Conservation (phyloP, 2,888 invertebrate genomes). For the Cryptocephalus primarius region DNA sequence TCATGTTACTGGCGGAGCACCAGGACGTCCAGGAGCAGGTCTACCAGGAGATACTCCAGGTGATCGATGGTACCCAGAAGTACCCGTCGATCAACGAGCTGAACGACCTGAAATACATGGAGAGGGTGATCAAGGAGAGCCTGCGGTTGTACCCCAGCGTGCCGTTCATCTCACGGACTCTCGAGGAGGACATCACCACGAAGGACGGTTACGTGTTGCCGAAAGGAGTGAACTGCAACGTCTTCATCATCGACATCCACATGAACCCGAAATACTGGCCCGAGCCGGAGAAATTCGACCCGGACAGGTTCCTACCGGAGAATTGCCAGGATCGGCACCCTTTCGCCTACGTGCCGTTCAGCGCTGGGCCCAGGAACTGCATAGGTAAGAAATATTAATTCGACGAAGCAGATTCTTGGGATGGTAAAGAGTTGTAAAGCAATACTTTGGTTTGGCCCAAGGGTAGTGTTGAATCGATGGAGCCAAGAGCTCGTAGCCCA, state of each 20-base stretch:
- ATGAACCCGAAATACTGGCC: slow-evolving; percentile 51
- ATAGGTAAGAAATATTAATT: slow-evolving; percentile 39
- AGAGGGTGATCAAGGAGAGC: slow-evolving; percentile 32
- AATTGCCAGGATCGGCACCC: slow-evolving; percentile 45
- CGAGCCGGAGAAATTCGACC: slow-evolving; percentile 55
- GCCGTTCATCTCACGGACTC: slow-evolving; percentile 27
- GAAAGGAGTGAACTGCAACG: slow-evolving; percentile 38
- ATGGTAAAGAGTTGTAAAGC: no score
- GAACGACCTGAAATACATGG: slow-evolving; percentile 30
- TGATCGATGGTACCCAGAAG: slow-evolving; percentile 17
- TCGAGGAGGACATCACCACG: slow-evolving; percentile 21
- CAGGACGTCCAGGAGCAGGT: slow-evolving; percentile 17
- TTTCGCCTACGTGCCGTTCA: slow-evolving; percentile 55
- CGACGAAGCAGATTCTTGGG: no score
- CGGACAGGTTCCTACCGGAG: slow-evolving; percentile 58
- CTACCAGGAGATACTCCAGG: slow-evolving; percentile 18
- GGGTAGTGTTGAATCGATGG: no score
- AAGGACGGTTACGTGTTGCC: slow-evolving; percentile 37
- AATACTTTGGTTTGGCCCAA: no score
- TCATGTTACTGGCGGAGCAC: slow-evolving; percentile 19
- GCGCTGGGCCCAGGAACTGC: slow-evolving; percentile 58
- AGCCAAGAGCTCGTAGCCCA: no score
- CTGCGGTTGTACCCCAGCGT: slow-evolving; percentile 33
- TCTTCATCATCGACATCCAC: slow-evolving; percentile 54
- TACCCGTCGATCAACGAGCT: slow-evolving; percentile 25